Conservation (phyloP, 2,888 invertebrate genomes). For the Drosophila quinaria region DNA sequence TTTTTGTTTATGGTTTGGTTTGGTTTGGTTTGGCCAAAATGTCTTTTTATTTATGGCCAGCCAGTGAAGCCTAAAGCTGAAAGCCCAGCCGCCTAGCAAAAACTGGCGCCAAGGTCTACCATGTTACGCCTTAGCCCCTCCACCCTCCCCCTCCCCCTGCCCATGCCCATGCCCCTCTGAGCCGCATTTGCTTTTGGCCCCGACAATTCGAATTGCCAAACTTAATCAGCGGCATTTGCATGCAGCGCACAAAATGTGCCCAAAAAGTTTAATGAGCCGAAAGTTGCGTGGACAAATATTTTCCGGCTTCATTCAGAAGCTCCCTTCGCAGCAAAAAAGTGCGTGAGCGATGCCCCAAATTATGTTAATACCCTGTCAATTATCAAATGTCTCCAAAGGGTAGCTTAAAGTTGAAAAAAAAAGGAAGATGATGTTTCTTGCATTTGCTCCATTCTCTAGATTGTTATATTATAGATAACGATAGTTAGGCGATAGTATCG, state of each 20-base stretch:
- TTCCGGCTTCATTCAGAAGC: conserved; percentile 53
- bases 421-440: too few relatives aligned
- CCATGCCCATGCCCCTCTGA: neutral
- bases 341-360: conserved; percentile 57
- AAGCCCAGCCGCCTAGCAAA: conserved; percentile 41
- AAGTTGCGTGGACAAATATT: conserved; percentile 73
- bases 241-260: conserved; percentile 65
- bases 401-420: neutral
- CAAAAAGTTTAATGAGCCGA: conserved; percentile 72
- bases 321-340: conserved; percentile 35
- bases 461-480: neutral
- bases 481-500: neutral
- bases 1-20: conserved; percentile 4
- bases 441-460: neutral
- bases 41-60: conserved; percentile 56
- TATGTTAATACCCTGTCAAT: conserved; percentile 20
- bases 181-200: neutral
- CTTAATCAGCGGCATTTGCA: conserved; percentile 73
- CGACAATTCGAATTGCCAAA: conserved; percentile 23
- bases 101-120: conserved; percentile 50
- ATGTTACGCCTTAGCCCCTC: conserved; percentile 9
- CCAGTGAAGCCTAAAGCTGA: conserved; percentile 41
- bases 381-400: neutral
- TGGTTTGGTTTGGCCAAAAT: conserved; percentile 16
- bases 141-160: neutral